These are phyloP conservation scores for Ichneumon xanthorius DNA, from an alignment of 2,888 invertebrate species.

Conservation along the genomic window DNA sequence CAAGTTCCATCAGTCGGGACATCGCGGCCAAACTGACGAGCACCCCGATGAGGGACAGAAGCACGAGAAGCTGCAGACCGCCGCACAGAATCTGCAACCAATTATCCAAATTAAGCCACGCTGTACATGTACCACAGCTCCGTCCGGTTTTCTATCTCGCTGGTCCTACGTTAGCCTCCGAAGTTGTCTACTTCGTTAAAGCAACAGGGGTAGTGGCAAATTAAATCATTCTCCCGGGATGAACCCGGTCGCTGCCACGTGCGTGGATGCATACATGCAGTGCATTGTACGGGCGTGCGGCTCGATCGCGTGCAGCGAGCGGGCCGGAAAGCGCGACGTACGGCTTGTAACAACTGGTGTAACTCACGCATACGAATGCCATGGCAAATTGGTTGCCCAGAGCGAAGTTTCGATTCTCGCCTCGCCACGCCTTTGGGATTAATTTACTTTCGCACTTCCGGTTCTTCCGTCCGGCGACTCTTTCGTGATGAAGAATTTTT, in stretches of 20 bases:
- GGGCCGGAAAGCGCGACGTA: neutral
- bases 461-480: neutral
- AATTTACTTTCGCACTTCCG: neutral
- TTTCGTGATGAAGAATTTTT: neutral
- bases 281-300: neutral
- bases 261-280: neutral
- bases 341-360: slow-evolving; percentile 13
- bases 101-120: slow-evolving; percentile 19
- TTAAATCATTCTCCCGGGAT: slow-evolving; percentile 44
- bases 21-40: slow-evolving; percentile 74
- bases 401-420: slow-evolving; percentile 1
- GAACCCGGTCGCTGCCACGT: neutral
- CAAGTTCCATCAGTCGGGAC: slow-evolving; percentile 74
- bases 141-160: neutral
- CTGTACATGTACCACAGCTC: neutral
- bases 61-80: slow-evolving; percentile 69
- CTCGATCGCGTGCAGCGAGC: slow-evolving; percentile 12
- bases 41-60: slow-evolving; percentile 74
- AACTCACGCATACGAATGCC: slow-evolving; percentile 63
- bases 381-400: slow-evolving; percentile 26
- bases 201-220: slow-evolving; percentile 20
- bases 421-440: neutral
- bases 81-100: slow-evolving; percentile 69
- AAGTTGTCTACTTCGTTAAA: slow-evolving; percentile 39
- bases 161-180: neutral